Percentiles rank a stretch among this genome's conserved stretches.
Evolutionary conservation across 92 coral and sea anemone genomes (phyloP).

Genomic region (Pocillopora grandis): DNA sequence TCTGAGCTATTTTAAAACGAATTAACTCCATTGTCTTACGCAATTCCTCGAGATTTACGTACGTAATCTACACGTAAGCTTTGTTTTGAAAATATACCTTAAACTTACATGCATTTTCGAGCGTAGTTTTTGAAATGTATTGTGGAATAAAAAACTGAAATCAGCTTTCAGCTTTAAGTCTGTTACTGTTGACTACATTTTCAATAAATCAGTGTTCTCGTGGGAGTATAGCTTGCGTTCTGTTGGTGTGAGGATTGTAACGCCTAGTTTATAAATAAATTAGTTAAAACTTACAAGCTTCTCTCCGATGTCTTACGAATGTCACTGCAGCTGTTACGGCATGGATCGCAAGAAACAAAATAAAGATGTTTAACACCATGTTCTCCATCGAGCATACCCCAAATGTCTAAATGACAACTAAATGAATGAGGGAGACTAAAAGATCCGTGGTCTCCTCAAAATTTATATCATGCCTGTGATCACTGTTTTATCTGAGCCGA

Average conservation of each 20-base stretch:
- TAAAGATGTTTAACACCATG: not conserved
- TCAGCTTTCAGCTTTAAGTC: not conserved
- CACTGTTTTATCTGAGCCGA: not conserved
- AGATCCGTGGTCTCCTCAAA: too few relatives aligned
- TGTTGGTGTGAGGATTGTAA: not conserved
- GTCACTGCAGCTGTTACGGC: not conserved
- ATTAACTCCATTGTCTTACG: too few relatives aligned
- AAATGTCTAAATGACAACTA: not conserved
- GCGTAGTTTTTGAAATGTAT: not conserved
- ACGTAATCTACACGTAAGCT: too few relatives aligned
- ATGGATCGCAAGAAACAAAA: not conserved
- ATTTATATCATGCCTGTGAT: not conserved
- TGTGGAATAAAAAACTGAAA: not conserved
- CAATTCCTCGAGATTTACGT: too few relatives aligned
- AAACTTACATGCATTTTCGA: too few relatives aligned
- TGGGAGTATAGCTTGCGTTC: not conserved
- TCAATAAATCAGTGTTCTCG: not conserved
- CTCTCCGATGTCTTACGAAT: conserved; percentile 1
- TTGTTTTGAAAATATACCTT: not conserved
- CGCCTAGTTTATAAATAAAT: not conserved
- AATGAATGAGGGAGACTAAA: too few relatives aligned
- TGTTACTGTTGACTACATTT: not conserved
- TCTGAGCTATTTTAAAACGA: too few relatives aligned
- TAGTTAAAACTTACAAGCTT: conserved; percentile 7
- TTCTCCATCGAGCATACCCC: conserved; percentile 3